Conservation (phyloP, 92 coral and sea anemone genomes). For the Paramuricea clavata region DNA sequence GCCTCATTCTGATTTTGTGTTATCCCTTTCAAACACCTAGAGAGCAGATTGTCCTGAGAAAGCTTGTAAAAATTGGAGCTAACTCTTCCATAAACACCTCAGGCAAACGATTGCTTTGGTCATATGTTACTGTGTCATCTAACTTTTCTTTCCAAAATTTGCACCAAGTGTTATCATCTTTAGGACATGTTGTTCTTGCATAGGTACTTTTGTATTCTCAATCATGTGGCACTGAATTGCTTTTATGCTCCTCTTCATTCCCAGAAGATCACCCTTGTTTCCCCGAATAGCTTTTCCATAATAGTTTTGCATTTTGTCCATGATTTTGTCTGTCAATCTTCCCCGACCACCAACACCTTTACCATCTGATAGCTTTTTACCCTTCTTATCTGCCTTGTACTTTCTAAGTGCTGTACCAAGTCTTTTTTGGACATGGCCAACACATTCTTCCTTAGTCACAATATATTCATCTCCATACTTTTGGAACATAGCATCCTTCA, state of each 20-base stretch:
- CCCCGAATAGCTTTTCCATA: slow-evolving; percentile 39
- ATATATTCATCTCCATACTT: slow-evolving; percentile 41
- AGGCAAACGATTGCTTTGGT: slow-evolving; percentile 35
- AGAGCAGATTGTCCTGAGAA: slow-evolving; percentile 34
- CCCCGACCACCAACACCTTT: slow-evolving; percentile 48
- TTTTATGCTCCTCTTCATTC: slow-evolving; percentile 38
- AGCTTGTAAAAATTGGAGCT: slow-evolving; percentile 35
- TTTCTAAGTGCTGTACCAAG: slow-evolving; percentile 56
- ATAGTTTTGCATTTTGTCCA: slow-evolving; percentile 41
- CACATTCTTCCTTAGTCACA: slow-evolving; percentile 62
- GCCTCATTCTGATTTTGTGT: slow-evolving; percentile 76
- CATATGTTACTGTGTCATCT: slow-evolving; percentile 24
- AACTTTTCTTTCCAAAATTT: slow-evolving; percentile 5
- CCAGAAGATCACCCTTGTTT: slow-evolving; percentile 28
- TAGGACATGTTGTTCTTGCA: slow-evolving; percentile 16
- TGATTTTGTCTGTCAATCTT: slow-evolving; percentile 25
- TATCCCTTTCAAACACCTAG: slow-evolving; percentile 25
- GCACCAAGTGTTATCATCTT: background rate
- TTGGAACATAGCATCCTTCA: slow-evolving; percentile 50
- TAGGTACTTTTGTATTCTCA: background rate
- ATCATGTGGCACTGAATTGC: slow-evolving; percentile 28
- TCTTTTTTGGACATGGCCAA: slow-evolving; percentile 70
- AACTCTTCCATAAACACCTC: slow-evolving; percentile 42
- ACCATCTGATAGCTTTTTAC: slow-evolving; percentile 41
- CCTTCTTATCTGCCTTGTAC: slow-evolving; percentile 40